Base-by-base conservation (phyloP, 2,113 vertebrate species). In the Cyphomyrus plagiostoma region DNA sequence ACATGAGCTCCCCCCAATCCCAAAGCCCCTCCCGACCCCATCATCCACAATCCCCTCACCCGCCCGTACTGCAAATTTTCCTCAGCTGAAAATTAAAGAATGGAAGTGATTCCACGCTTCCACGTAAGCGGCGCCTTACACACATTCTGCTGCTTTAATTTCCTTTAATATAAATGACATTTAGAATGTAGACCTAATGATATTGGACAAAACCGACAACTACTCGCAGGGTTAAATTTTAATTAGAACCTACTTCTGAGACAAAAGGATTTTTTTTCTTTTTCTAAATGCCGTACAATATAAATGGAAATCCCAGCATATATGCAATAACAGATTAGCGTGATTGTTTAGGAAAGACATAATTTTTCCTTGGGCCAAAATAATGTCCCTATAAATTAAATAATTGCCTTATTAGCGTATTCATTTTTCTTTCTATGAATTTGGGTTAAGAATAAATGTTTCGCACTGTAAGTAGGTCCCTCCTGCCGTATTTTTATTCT, bases 81-180 rank as follows among this genome's bases (percentile, higher is more conserved):
- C 50, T 87, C 96, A 97, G 96, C 95, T 97, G 96, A 95, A 96
- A 96, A 96, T 95, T 87, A 95, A 96, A 96, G 96, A 95, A 95
- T 95, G 95, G 83, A 48, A 58, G 58, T 62, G 89, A 89, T 89
- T 89, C 84, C 84, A 94, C 92, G 91, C 91, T 89, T 89, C 90
- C 90, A 92, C 74, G 91, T 89, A 93, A 92, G 92, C 91, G 89
- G 90, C 86, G 90, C 90, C 91, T 92, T 89, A 89, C 86, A 92
- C 91, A 91, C 89, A 88, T 88, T 90, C 89, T 42, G 21, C 85
- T 46, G 13, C 95, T 95, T 95, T 96, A 95, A 95, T 97, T 97
- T 96, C 95, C 96, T 95, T 96, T 96, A 94, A 95, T 95, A 95
- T 95, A 95, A 97, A 97, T 95, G 95, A 95, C 95, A 94, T 95